Evolutionary conservation across 1,140 invertebrate genomes (phyloP), one percentile per base, ranked within the genome.

Genomic region (Daktulosphaira vitifoliae): DNA sequence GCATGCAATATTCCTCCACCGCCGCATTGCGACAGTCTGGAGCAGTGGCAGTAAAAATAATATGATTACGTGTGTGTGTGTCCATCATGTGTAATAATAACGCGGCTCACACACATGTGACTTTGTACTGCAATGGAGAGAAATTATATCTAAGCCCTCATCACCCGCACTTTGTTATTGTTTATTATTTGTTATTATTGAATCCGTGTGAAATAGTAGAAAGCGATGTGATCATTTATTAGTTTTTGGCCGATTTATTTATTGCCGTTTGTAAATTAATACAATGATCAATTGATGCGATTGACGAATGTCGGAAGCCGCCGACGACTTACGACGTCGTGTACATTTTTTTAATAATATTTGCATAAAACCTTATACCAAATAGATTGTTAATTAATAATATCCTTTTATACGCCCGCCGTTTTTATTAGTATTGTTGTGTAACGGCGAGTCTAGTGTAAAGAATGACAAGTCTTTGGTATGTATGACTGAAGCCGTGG

Each of bases 11-110:
- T 33, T 5, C 29, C 29, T 6, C 29, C 29, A 11, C 11, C 29
- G 29, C 50, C 50, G 65, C 50, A 66, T 53, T 53, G 52, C 65
- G 42, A 66, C 65, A 54, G 50, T 23, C 52, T 38, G 65, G 29
- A 33, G 29, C 29, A n/a, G n/a, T n/a, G 29, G 29, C 29, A 33
- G 29, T 33, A 33, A 39, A 52, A 22, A 3, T 3, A 2, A 64
- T 33, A 25, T 44, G 26, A 52, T 39, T 37, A 53, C 42, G 23
- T 52, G 50, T 54, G 65, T 37, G 52, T 16, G 51, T 66, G 25
- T 66, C 65, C 50, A 46, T 54, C 38, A 54, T 44, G 44, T 44
- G 44, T 66, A 66, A 54, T 44, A 50, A 52, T 20, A 42, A 52
- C 44, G 39, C 44, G 29, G 5, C 29, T 33, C 29, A 11, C 29